These are phyloP conservation scores for Melanotaenia parkinsoni DNA, from an alignment of 2,797 vertebrate genomes.

Conservation along the genomic window DNA sequence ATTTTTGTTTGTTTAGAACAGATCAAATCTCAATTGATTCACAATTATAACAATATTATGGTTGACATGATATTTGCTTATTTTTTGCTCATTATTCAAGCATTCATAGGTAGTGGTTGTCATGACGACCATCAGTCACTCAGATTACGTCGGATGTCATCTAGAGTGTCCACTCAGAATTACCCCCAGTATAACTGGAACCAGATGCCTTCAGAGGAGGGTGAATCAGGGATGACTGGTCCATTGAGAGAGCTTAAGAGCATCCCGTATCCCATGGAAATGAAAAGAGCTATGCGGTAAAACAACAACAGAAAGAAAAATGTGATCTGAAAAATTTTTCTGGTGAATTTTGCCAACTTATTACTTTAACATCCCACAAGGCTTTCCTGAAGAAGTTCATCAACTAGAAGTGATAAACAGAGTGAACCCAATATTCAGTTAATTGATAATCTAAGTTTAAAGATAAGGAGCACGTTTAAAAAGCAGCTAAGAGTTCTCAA, in stretches of 20 bases:
- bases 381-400: not conserved
- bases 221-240: constrained; percentile 26
- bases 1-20: constrained; percentile 3
- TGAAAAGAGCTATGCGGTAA: constrained; percentile 81
- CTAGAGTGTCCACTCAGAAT: constrained; percentile 45
- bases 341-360: not conserved
- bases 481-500: not conserved
- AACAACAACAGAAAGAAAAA: constrained; percentile 7
- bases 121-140: constrained; percentile 57
- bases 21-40: not conserved
- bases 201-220: constrained; percentile 15
- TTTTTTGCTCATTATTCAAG: not conserved
- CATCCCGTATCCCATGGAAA: constrained; percentile 73
- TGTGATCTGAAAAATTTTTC: not conserved
- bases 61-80: not conserved
- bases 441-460: too few relatives aligned
- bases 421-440: not conserved
- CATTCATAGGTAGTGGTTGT: constrained; percentile 32
- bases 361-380: not conserved
- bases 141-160: constrained; percentile 52
- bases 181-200: constrained; percentile 68
- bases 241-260: constrained; percentile 61
- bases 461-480: not conserved
- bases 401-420: not conserved
- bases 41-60: not conserved